Conservation (phyloP, 2,797 vertebrate species). For the Pogoniulus pusillus region DNA sequence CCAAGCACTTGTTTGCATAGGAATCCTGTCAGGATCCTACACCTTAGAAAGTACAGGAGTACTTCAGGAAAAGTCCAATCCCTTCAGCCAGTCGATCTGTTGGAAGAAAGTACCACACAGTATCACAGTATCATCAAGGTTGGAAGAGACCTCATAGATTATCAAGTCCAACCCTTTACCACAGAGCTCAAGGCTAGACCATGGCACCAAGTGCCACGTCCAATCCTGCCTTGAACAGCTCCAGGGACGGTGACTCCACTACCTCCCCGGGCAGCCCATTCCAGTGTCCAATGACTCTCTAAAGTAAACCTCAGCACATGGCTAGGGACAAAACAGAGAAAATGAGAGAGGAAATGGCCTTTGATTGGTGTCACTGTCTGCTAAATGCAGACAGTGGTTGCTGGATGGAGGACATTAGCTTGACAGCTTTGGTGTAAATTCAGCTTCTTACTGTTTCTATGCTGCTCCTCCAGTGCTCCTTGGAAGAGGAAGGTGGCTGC, state of each 20-base stretch:
- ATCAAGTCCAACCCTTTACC: no score
- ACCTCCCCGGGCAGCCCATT: no score
- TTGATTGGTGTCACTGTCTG: neutral
- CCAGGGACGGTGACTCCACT: no score
- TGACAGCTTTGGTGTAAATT: neutral
- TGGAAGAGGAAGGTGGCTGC: neutral
- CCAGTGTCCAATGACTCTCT: no score
- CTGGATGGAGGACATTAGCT: neutral
- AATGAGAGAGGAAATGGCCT: fast-evolving
- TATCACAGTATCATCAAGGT: no score
- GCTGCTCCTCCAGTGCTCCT: neutral
- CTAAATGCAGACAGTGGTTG: neutral
- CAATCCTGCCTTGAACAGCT: no score
- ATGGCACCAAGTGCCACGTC: no score
- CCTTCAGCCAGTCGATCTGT: neutral
- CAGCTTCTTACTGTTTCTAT: neutral
- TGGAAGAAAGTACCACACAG: no score
- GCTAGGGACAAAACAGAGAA: neutral
- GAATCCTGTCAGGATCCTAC: neutral
- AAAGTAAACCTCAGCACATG: neutral
- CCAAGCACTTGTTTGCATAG: neutral
- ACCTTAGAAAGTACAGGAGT: neutral
- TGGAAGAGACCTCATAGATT: no score
- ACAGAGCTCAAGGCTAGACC: no score
- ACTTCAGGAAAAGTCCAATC: neutral